A percentile compares a stretch with the other conserved stretches of the same genome.
These are phyloP conservation scores for Bombus sibiricus DNA, from an alignment of 1,140 invertebrate genomes.

Conservation along the genomic window DNA sequence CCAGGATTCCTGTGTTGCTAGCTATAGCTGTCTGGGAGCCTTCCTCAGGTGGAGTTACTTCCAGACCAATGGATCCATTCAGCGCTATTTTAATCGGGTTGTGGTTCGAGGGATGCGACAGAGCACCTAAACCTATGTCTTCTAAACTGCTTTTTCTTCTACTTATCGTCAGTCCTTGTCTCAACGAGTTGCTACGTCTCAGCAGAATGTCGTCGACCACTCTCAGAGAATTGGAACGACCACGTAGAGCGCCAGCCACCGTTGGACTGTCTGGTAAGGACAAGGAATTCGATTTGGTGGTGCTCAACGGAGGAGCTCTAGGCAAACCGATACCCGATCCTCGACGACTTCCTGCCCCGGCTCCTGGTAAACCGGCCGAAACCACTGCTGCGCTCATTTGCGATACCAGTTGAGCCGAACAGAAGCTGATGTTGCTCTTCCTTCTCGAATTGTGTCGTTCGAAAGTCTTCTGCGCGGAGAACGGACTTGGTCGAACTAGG, in stretches of 20 bases:
- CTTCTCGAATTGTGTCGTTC: conserved; percentile 94
- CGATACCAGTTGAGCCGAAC: conserved; percentile 86
- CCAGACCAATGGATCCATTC: conserved; percentile 93
- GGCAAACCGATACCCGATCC: conserved; percentile 86
- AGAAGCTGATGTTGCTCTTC: conserved; percentile 96
- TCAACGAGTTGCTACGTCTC: conserved; percentile 91
- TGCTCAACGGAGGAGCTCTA: conserved; percentile 89
- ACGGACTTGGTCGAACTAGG: conserved; percentile 93
- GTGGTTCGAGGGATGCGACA: conserved; percentile 84
- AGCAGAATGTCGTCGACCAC: conserved; percentile 93
- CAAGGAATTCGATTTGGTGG: conserved; percentile 93
- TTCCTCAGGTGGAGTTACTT: conserved; percentile 92
- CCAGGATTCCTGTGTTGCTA: conserved; percentile 83
- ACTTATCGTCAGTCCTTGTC: conserved; percentile 87
- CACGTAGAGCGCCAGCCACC: conserved; percentile 88
- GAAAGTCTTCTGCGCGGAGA: conserved; percentile 96
- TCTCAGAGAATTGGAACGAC: conserved; percentile 92
- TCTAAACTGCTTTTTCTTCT: conserved; percentile 91
- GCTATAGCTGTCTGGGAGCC: conserved; percentile 80
- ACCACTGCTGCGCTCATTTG: conserved; percentile 85
- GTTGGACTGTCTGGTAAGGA: conserved; percentile 94
- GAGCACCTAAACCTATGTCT: conserved; percentile 88
- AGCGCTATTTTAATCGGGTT: conserved; percentile 92
- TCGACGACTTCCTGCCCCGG: conserved; percentile 83
- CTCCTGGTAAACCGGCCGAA: conserved; percentile 80